Evolutionary conservation across 1,140 invertebrate species (phyloP), one percentile per base, ranked within the genome.

Genomic region (Achatina immaculata): DNA sequence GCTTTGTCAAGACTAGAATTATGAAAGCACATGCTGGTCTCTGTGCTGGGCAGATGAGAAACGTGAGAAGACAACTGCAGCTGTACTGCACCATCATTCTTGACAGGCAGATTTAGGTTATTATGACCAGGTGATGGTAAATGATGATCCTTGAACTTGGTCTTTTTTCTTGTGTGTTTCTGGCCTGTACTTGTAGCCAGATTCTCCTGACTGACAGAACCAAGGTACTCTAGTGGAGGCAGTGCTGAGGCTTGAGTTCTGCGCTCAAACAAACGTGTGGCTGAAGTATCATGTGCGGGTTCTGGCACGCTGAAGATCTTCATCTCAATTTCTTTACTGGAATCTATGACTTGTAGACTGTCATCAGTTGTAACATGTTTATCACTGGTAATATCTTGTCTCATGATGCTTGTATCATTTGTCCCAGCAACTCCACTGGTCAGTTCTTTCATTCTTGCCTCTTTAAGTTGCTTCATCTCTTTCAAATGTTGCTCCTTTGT

Each of bases 401-500:
- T 31, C n/a, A n/a, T n/a, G n/a, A n/a, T n/a, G n/a, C n/a, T n/a
- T n/a, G n/a, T n/a, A n/a, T n/a, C n/a, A n/a, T n/a, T n/a, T n/a
- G n/a, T n/a, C 16, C 16, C 58, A 31, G 28, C 28, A 6, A 31
- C 21, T 31, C 31, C 31, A 62, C 3, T 62, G 28, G 58, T 28
- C 58, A 62, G 28, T 0, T 62, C 28, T 62, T 69, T 42, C 65
- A 68, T 28, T 48, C 38, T 78, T n/a, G 62, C 34, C 42, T 77
- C 51, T 65, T 77, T 77, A 7, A 14, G 36, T 14, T 40, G 62
- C 28, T 78, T 78, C 31, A 68, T 65, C n/a, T 66, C 42, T 69
- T 78, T 78, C 76, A 68, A 48, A 3, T 38, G 3, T 45, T 68
- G 58, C 65, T 78, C 76, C 76, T 78, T 28, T 19, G 19, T 4